A percentile compares a stretch with the other conserved stretches of the same genome.
Evolutionary conservation across 2,113 vertebrate genomes (phyloP).

Genomic region (Callospermophilus lateralis): DNA sequence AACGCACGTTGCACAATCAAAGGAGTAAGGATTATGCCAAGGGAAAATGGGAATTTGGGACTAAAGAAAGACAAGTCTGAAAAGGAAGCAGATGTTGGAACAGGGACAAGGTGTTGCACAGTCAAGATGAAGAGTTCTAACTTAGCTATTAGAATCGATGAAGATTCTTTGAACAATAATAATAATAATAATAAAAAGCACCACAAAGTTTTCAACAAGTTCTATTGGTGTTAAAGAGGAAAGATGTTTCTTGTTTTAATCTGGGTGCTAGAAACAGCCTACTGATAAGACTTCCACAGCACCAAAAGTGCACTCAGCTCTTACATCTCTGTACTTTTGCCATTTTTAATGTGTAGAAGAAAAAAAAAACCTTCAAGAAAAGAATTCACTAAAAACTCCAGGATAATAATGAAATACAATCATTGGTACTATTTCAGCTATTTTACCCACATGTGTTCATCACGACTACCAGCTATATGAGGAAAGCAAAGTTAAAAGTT

Average conservation of each 20-base stretch:
- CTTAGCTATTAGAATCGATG: neutral
- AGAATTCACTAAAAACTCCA: constrained; percentile 29
- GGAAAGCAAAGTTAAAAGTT: neutral
- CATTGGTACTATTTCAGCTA: neutral
- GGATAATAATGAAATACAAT: neutral
- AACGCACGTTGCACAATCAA: neutral
- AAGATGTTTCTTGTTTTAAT: neutral
- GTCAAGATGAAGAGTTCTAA: constrained; percentile 36
- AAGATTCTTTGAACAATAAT: neutral
- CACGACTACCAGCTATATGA: neutral
- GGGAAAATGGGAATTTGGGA: neutral
- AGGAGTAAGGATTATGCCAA: neutral
- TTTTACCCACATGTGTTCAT: neutral
- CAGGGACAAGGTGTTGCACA: neutral
- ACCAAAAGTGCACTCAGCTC: neutral
- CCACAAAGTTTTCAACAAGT: neutral
- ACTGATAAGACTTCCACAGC: neutral
- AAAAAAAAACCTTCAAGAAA: neutral
- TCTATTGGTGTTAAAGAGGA: neutral
- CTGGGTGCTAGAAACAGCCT: neutral
- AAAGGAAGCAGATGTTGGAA: constrained; percentile 50
- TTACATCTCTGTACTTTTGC: neutral
- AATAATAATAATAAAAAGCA: neutral
- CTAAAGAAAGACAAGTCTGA: constrained; percentile 2
- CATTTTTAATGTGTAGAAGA: neutral